A percentile compares a stretch with the other conserved stretches of the same genome.
These are phyloP conservation scores for Tridacna crocea DNA, from an alignment of 2,888 invertebrate species.

Conservation along the genomic window DNA sequence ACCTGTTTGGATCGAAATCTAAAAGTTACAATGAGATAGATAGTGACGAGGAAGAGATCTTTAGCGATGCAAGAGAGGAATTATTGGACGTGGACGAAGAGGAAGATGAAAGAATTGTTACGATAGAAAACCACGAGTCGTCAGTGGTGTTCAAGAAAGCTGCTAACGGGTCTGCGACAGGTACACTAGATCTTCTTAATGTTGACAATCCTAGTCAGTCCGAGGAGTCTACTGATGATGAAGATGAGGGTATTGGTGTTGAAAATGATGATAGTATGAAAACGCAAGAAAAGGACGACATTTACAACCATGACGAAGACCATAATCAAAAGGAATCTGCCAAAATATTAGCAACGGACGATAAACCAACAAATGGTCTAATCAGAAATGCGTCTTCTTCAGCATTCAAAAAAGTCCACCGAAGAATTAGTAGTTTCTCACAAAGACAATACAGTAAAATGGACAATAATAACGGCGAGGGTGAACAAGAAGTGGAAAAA, in stretches of 20 bases:
- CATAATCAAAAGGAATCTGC: conserved; percentile 16
- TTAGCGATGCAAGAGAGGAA: conserved; percentile 56
- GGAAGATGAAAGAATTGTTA: conserved; percentile 14
- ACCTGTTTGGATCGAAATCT: conserved; percentile 46
- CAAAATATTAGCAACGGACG: background rate
- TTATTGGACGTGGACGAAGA: conserved; percentile 25
- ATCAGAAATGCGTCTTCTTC: conserved; percentile 9
- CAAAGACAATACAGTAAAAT: conserved; percentile 44
- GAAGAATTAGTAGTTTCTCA: conserved; percentile 29
- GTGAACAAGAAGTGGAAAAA: conserved; percentile 16
- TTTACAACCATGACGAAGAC: background rate
- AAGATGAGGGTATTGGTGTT: background rate
- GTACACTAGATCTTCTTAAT: background rate
- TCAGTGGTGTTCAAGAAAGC: background rate
- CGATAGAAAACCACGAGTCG: background rate
- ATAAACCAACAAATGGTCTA: conserved; percentile 20
- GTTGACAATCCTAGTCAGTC: background rate
- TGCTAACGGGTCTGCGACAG: conserved; percentile 5
- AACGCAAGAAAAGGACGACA: background rate
- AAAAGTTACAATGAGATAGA: conserved; percentile 49
- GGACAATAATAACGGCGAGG: background rate
- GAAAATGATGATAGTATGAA: background rate
- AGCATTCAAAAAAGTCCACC: conserved; percentile 32
- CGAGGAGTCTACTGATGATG: background rate
- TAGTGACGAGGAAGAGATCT: conserved; percentile 58